A percentile compares a stretch with the other conserved stretches of the same genome.
Conservation (phyloP, 1,140 invertebrate species). For the Myzus persicae region DNA sequence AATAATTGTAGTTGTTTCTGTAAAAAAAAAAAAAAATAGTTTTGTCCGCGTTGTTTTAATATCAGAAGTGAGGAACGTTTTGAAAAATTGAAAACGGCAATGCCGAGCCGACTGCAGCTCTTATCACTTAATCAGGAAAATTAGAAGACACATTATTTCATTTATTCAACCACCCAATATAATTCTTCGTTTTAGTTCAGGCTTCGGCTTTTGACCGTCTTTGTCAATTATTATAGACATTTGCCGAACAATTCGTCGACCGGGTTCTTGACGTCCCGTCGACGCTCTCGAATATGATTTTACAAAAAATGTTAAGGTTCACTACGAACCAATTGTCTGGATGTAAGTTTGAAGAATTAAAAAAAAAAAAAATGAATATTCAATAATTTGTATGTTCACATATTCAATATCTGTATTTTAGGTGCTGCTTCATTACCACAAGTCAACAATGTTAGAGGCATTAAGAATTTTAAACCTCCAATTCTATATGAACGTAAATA, state of each 20-base stretch:
- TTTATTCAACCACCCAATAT: neutral
- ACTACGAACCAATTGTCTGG: neutral
- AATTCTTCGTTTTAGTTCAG: neutral
- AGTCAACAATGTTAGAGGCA: constrained; percentile 32
- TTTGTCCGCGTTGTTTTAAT: neutral
- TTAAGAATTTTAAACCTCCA: constrained; percentile 59
- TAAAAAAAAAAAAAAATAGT: too few species aligned
- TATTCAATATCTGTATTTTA: neutral
- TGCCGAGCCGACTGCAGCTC: neutral
- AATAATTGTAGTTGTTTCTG: too few species aligned
- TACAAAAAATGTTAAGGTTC: neutral
- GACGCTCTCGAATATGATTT: neutral
- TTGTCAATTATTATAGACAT: too few species aligned
- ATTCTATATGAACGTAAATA: constrained; percentile 59
- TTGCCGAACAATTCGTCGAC: too few species aligned
- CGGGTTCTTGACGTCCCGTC: too few species aligned
- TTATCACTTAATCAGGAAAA: neutral
- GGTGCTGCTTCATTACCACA: neutral
- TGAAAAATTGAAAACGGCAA: neutral
- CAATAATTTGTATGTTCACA: neutral
- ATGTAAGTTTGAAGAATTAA: neutral
- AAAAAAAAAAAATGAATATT: neutral
- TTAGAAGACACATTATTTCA: neutral
- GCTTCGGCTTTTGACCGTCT: too few species aligned
- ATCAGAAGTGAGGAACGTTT: neutral